Evolutionary conservation across 2,113 vertebrate genomes (phyloP).

Genomic region (Centrocercus urophasianus): DNA sequence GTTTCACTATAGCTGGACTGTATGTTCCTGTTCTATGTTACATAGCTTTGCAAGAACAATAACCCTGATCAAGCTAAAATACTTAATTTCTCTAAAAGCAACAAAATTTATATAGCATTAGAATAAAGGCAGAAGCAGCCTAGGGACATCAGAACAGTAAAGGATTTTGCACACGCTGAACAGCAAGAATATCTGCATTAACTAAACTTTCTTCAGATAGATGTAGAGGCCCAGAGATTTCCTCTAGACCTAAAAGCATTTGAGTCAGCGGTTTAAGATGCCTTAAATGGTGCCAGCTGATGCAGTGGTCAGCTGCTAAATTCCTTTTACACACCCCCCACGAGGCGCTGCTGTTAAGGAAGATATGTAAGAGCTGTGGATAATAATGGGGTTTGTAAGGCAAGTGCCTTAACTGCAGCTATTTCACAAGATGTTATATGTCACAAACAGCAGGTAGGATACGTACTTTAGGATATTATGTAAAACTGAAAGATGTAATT

Average conservation of each 20-base stretch:
- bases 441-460: rapidly evolving
- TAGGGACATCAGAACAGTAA: neutral
- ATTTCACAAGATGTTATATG: neutral
- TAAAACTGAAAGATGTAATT: neutral
- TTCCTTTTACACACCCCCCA: neutral
- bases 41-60: constrained; percentile 71
- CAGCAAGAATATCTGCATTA: neutral
- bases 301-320: neutral
- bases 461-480: neutral
- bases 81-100: neutral
- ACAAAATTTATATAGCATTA: neutral
- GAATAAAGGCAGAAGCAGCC: neutral
- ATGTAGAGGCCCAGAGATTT: neutral
- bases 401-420: neutral
- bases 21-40: neutral
- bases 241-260: neutral
- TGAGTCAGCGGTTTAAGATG: neutral
- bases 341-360: neutral
- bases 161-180: neutral
- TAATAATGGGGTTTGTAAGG: neutral
- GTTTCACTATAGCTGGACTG: neutral
- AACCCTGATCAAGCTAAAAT: neutral
- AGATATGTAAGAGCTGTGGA: neutral
- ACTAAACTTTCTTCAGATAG: neutral
- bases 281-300: neutral